Conservation (phyloP, 2,888 invertebrate genomes). For the Cephus runcator region DNA sequence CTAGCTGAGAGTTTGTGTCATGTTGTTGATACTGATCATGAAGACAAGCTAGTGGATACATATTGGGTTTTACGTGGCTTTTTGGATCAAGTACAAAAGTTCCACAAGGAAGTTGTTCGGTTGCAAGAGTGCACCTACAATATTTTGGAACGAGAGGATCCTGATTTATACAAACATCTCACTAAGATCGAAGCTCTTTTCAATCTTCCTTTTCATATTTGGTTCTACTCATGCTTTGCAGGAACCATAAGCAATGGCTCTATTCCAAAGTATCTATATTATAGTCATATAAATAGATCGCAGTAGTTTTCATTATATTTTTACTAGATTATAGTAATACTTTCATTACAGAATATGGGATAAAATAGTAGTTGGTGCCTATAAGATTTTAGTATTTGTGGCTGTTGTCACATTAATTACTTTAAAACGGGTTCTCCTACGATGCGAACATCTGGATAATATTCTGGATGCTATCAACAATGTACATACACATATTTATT, state of each 20-base stretch:
- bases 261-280: slow-evolving; percentile 74
- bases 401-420: slow-evolving; percentile 80
- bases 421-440: slow-evolving; percentile 74
- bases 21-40: slow-evolving; percentile 75
- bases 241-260: slow-evolving; percentile 82
- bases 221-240: slow-evolving; percentile 88
- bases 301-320: too few species aligned
- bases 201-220: slow-evolving; percentile 76
- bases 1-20: slow-evolving; percentile 75
- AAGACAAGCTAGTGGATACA: slow-evolving; percentile 71
- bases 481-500: slow-evolving; percentile 63
- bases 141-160: slow-evolving; percentile 83
- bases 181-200: slow-evolving; percentile 73
- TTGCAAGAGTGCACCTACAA: slow-evolving; percentile 75
- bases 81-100: slow-evolving; percentile 75
- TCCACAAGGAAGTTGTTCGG: slow-evolving; percentile 74
- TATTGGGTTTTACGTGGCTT: slow-evolving; percentile 87
- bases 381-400: slow-evolving; percentile 83
- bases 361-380: slow-evolving; percentile 86
- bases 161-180: slow-evolving; percentile 76
- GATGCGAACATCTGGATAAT: slow-evolving; percentile 71
- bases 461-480: slow-evolving; percentile 76
- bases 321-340: too few species aligned
- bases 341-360: slow-evolving; percentile 82
- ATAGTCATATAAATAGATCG: not conserved